These are phyloP conservation scores for Peromyscus melanophrys DNA, from an alignment of 2,797 vertebrate genomes.

Conservation along the genomic window DNA sequence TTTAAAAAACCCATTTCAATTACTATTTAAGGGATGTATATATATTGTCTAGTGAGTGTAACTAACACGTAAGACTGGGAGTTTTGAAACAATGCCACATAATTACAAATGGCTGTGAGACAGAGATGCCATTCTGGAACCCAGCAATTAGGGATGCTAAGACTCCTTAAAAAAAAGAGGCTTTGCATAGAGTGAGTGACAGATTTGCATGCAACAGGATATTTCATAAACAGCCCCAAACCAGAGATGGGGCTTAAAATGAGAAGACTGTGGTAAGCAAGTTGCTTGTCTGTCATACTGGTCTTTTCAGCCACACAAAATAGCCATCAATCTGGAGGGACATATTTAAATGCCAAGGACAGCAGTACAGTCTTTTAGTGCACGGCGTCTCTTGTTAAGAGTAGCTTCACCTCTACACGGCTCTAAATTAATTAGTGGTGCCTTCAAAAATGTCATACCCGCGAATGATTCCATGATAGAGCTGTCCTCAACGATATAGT, in stretches of 20 bases:
- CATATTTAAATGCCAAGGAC: not conserved
- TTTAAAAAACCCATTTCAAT: not conserved
- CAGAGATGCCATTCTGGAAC: not conserved
- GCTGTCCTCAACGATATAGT: not conserved
- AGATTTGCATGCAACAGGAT: not conserved
- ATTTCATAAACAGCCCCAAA: constrained; percentile 41
- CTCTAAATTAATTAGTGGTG: not conserved
- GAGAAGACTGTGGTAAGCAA: not conserved
- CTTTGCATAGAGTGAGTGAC: not conserved
- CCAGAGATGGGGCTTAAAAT: not conserved
- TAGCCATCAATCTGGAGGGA: not conserved
- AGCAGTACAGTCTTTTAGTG: not conserved
- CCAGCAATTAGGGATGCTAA: not conserved
- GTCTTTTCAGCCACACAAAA: not conserved
- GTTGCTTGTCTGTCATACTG: constrained; percentile 5
- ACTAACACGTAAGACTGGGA: not conserved
- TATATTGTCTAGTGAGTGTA: not conserved
- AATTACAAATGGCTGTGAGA: constrained; percentile 51
- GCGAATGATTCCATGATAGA: not conserved
- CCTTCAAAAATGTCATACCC: not conserved
- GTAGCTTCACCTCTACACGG: not conserved
- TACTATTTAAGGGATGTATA: constrained; percentile 33
- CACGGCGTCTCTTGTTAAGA: not conserved
- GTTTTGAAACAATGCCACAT: constrained; percentile 9
- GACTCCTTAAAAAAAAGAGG: not conserved